These are phyloP conservation scores for Mobula birostris DNA, from an alignment of 2,113 vertebrate genomes.

Conservation along the genomic window DNA sequence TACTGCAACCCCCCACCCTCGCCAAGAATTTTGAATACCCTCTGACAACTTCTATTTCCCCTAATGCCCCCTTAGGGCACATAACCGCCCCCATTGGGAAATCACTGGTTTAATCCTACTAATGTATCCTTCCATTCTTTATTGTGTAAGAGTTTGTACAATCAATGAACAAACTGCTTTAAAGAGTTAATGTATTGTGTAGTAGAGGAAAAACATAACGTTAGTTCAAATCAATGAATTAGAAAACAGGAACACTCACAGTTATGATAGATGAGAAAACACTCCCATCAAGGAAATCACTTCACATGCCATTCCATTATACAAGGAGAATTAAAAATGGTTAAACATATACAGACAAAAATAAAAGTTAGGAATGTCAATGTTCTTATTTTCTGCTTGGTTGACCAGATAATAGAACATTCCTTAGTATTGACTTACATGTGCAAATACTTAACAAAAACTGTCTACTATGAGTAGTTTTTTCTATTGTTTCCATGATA, in stretches of 20 bases:
- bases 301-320: not conserved
- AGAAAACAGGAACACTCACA: not conserved
- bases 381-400: slow-evolving; percentile 25
- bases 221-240: slow-evolving; percentile 13
- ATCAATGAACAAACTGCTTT: not conserved
- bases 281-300: not conserved
- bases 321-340: not conserved
- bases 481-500: not conserved
- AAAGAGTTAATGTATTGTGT: not conserved
- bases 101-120: not conserved
- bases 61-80: too few species aligned
- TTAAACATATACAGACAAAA: not conserved
- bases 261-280: not conserved
- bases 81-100: too few species aligned
- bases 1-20: too few species aligned
- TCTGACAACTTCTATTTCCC: too few species aligned
- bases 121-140: not conserved
- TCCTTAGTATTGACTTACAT: not conserved
- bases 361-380: not conserved
- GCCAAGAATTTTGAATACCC: too few species aligned
- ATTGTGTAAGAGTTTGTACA: not conserved
- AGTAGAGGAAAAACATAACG: not conserved
- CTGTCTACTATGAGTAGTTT: not conserved
- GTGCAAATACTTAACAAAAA: not conserved
- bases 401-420: slow-evolving; percentile 12